Evolutionary conservation across 2,888 invertebrate species (phyloP).

Genomic region (Eucera pruinosa): DNA sequence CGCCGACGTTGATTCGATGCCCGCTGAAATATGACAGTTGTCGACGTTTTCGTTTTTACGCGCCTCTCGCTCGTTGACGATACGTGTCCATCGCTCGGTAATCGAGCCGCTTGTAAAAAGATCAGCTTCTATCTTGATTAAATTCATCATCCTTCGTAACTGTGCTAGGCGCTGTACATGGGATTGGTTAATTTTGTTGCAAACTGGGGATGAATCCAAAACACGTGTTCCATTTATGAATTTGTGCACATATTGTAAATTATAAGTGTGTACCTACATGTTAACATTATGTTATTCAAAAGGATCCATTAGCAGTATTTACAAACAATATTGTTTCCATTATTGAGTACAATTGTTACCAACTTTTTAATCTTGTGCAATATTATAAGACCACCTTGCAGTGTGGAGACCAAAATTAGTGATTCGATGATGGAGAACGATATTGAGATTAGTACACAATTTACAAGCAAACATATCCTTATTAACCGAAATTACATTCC

Average conservation of each 20-base stretch:
- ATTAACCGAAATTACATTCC: constrained; percentile 32
- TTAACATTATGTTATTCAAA: neutral
- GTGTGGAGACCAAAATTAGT: neutral
- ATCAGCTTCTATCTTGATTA: constrained; percentile 41
- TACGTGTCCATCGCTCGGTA: constrained; percentile 15
- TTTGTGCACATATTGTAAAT: constrained; percentile 22
- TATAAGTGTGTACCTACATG: neutral
- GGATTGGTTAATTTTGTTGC: constrained; percentile 5
- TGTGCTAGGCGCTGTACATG: neutral
- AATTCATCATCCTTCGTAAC: constrained; percentile 32
- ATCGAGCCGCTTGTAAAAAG: constrained; percentile 47
- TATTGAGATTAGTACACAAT: neutral
- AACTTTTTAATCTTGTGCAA: too few relatives aligned
- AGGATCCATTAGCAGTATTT: too few relatives aligned
- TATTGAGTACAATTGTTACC: too few relatives aligned
- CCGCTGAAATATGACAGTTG: constrained; percentile 50
- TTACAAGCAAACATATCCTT: constrained; percentile 5
- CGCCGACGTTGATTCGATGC: constrained; percentile 47
- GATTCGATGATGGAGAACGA: neutral
- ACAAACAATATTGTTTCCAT: too few relatives aligned
- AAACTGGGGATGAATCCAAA: constrained; percentile 6
- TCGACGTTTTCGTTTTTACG: constrained; percentile 51
- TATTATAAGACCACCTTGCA: too few relatives aligned
- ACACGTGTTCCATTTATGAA: constrained; percentile 16
- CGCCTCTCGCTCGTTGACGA: constrained; percentile 21